Conservation (phyloP, 2,888 invertebrate species). For the Drosophila longiperda region DNA sequence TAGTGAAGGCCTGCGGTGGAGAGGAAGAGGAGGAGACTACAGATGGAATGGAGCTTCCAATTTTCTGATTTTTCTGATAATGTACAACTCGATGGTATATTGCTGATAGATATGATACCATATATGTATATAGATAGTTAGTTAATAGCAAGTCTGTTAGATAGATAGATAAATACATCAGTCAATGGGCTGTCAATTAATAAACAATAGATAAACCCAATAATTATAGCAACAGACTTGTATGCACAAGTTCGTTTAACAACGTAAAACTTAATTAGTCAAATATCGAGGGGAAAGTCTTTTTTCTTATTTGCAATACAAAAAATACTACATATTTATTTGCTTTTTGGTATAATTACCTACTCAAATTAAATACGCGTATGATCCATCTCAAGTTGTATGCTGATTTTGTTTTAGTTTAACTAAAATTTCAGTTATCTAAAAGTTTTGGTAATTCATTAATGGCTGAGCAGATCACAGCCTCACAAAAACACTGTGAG, state of each 20-base stretch:
- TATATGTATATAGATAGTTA: slow-evolving; percentile 7
- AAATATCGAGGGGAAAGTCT: background rate
- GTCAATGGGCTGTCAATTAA: slow-evolving; percentile 28
- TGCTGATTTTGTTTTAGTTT: background rate
- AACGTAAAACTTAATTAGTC: slow-evolving; percentile 8
- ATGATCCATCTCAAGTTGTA: background rate
- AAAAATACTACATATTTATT: background rate
- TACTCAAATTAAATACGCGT: background rate
- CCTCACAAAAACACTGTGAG: background rate
- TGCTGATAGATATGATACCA: slow-evolving; percentile 25
- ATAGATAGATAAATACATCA: slow-evolving; percentile 3
- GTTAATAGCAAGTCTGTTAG: slow-evolving; percentile 3
- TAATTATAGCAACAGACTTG: background rate
- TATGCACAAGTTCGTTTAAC: background rate
- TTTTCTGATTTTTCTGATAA: slow-evolving; percentile 37
- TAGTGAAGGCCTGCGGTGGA: slow-evolving; percentile 55
- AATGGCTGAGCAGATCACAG: background rate
- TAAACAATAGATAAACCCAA: slow-evolving; percentile 27
- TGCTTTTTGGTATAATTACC: too few relatives aligned
- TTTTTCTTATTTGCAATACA: too few relatives aligned
- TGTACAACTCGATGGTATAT: slow-evolving; percentile 21
- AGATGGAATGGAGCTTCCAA: slow-evolving; percentile 6
- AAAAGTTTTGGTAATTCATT: background rate
- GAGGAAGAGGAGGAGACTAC: too few relatives aligned
- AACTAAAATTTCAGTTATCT: background rate